phyloP scores from a whole-genome alignment of 2,797 vertebrate species.

The Menidia menidia region DNA sequence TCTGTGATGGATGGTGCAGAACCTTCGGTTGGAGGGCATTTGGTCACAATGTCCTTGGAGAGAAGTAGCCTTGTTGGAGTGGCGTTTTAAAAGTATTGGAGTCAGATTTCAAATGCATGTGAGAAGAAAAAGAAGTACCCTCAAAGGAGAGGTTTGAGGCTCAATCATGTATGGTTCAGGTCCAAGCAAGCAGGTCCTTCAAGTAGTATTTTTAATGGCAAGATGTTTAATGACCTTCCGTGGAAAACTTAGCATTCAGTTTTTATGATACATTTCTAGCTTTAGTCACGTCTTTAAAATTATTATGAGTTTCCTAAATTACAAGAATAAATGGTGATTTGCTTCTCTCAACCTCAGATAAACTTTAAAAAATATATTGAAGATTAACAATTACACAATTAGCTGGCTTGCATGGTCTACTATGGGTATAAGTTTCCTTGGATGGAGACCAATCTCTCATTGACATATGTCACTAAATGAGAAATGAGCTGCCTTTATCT shows the following conservation, averaged over 20 bases:
- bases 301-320: too few relatives aligned
- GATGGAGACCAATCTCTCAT: too few relatives aligned
- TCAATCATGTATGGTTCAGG: not conserved
- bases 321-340: too few relatives aligned
- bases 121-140: not conserved
- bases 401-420: too few relatives aligned
- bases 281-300: too few relatives aligned
- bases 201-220: not conserved
- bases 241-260: not conserved
- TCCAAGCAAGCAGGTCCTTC: not conserved
- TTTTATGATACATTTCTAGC: not conserved
- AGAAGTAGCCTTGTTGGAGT: not conserved
- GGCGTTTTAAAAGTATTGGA: not conserved
- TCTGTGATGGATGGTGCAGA: conserved; percentile 17
- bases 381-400: too few relatives aligned
- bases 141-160: not conserved
- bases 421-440: too few relatives aligned
- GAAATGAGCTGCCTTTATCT: too few relatives aligned
- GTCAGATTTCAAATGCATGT: not conserved
- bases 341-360: too few relatives aligned
- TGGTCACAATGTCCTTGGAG: not conserved
- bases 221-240: not conserved
- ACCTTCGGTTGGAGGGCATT: conserved; percentile 1
- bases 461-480: too few relatives aligned
- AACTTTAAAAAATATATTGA: too few relatives aligned